These are phyloP conservation scores for Corbicula japonica DNA, from an alignment of 2,888 invertebrate genomes.

Conservation along the genomic window DNA sequence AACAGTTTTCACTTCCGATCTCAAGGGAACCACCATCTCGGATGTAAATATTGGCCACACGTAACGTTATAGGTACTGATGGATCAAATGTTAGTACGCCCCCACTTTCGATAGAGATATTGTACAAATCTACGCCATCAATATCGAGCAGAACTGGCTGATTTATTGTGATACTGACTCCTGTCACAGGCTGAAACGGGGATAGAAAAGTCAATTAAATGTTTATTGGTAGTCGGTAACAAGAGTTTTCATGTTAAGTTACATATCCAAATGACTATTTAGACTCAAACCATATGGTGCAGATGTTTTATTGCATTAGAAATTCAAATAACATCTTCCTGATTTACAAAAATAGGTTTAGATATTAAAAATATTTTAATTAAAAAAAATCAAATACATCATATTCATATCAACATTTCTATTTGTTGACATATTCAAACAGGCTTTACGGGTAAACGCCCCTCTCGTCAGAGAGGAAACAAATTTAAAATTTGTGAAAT, in stretches of 20 bases:
- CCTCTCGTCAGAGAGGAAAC: too few relatives aligned
- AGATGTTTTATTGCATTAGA: too few relatives aligned
- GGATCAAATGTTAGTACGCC: constrained; percentile 48
- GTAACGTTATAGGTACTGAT: constrained; percentile 26
- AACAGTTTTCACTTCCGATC: constrained; percentile 45
- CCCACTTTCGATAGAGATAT: constrained; percentile 35
- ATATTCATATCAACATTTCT: too few relatives aligned
- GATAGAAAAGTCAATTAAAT: too few relatives aligned
- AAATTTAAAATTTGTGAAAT: too few relatives aligned
- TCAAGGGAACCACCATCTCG: constrained; percentile 25
- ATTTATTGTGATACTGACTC: constrained; percentile 15
- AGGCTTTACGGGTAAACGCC: too few relatives aligned
- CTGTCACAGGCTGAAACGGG: constrained; percentile 14
- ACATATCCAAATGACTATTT: neutral
- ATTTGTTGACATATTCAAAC: too few relatives aligned
- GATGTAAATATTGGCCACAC: constrained; percentile 39
- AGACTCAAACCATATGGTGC: too few relatives aligned
- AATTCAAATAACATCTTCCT: too few relatives aligned
- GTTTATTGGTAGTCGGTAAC: neutral
- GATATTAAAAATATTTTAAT: too few relatives aligned
- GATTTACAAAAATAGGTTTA: too few relatives aligned
- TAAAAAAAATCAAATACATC: too few relatives aligned
- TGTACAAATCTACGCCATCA: constrained; percentile 1
- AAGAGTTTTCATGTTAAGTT: neutral
- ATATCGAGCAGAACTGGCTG: constrained; percentile 31